Conservation (phyloP, 2,888 invertebrate genomes). For the Panorpa germanica region DNA sequence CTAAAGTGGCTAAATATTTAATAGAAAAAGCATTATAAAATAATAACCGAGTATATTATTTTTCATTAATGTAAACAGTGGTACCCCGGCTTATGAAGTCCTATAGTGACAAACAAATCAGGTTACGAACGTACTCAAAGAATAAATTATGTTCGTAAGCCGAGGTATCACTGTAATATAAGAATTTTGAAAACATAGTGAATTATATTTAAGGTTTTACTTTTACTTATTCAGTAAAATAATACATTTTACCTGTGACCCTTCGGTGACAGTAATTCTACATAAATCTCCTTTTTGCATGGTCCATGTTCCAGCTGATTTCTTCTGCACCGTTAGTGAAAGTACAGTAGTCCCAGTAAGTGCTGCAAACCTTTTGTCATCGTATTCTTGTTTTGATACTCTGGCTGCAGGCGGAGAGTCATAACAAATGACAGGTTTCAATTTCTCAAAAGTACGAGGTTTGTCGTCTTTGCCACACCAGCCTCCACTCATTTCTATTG, state of each 20-base stretch:
- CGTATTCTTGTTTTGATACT: slow-evolving; percentile 19
- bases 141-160: not conserved
- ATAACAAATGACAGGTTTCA: slow-evolving; percentile 21
- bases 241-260: slow-evolving; percentile 21
- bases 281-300: slow-evolving; percentile 25
- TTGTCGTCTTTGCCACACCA: slow-evolving; percentile 21
- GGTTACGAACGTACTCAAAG: not conserved
- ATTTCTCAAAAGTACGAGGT: slow-evolving; percentile 12
- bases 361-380: slow-evolving; percentile 19
- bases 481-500: slow-evolving; percentile 13
- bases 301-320: slow-evolving; percentile 23
- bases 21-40: no score
- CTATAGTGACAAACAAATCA: not conserved
- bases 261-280: slow-evolving; percentile 23
- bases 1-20: no score
- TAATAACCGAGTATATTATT: no score
- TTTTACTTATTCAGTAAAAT: no score
- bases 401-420: slow-evolving; percentile 20
- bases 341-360: slow-evolving; percentile 19
- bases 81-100: no score
- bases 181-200: no score
- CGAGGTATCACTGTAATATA: no score
- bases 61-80: no score
- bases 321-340: slow-evolving; percentile 21
- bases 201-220: no score